Percentiles rank a stretch among this genome's conserved stretches.
These are phyloP conservation scores for Darevskia mixta DNA, from an alignment of 2,797 vertebrate genomes.

Conservation along the genomic window DNA sequence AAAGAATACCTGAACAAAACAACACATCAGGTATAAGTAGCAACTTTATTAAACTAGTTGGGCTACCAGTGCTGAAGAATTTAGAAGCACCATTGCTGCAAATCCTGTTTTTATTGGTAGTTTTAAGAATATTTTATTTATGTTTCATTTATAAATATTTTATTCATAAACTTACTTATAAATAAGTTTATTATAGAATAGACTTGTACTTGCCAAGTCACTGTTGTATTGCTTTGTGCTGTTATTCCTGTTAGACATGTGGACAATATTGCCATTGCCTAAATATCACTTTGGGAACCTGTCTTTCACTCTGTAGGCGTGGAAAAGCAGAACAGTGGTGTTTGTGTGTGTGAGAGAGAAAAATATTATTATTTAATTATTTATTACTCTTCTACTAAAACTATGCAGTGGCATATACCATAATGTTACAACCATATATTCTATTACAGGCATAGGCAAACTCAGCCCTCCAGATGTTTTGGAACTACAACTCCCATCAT, in stretches of 20 bases:
- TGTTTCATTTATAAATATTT: too few relatives aligned
- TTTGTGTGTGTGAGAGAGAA: background rate
- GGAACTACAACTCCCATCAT: too few relatives aligned
- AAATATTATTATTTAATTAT: background rate
- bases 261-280: background rate
- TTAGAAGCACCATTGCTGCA: background rate
- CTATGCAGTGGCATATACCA: background rate
- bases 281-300: background rate
- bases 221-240: background rate
- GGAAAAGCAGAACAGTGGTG: background rate
- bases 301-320: background rate
- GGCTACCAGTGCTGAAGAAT: background rate
- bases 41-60: background rate
- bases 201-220: background rate
- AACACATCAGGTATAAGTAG: slow-evolving; percentile 91
- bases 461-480: too few relatives aligned
- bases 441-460: background rate
- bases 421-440: background rate
- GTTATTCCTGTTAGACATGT: background rate
- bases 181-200: background rate
- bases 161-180: too few relatives aligned
- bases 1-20: slow-evolving; percentile 99
- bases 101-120: background rate
- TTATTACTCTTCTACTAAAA: background rate
- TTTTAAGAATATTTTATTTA: background rate